Evolutionary conservation across 2,797 vertebrate genomes (phyloP), one percentile per base, ranked within the genome.

Genomic region (Cyprinella venusta): DNA sequence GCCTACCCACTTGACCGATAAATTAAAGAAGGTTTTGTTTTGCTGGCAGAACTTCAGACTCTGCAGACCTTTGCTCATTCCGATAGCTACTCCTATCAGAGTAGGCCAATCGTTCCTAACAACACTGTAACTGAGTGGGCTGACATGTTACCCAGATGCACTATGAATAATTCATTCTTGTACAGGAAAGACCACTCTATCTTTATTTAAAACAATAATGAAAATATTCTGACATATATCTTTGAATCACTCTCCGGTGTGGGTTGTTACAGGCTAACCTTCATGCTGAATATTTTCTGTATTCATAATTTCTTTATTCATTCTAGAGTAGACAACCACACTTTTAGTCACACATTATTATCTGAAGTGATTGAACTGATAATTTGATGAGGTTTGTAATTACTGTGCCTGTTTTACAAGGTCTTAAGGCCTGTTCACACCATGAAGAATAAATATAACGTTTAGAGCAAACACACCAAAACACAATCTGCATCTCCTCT

Each of bases 41-140:
- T 24, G 13, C 77, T 36, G 54, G 50, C 65, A 83, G 80, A 71
- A 81, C 77, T 83, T 87, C 84, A 85, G 80, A 67, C 69, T 59
- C 48, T 52, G 21, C 33, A 40, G 84, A 87, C 84, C 83, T 87
- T 87, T 86, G 69, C 52, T 86, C 81, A 79, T 79, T 84, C 33
- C 21, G 1, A 15, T 38, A 30, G n/a, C 26, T 30, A 1, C n/a
- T 80, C 68, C 24, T 71, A 64, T 81, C 69, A 72, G 30, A 72
- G 30, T 6, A 40, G 38, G 38, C 38, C 9, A 50, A 71, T 24
- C 26, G 24, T 19, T 40, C 8, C 8, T 48, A 59, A 36, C 26
- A 59, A 36, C 26, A 48, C 24, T 21, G 15, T 16, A 71, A 16
- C 21, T 67, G 5, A 13, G 9, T n/a, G 13, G 21, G 15, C 40